Evolutionary conservation across 2,797 vertebrate genomes (phyloP).

Genomic region (Mormyrus proboscirostris): DNA sequence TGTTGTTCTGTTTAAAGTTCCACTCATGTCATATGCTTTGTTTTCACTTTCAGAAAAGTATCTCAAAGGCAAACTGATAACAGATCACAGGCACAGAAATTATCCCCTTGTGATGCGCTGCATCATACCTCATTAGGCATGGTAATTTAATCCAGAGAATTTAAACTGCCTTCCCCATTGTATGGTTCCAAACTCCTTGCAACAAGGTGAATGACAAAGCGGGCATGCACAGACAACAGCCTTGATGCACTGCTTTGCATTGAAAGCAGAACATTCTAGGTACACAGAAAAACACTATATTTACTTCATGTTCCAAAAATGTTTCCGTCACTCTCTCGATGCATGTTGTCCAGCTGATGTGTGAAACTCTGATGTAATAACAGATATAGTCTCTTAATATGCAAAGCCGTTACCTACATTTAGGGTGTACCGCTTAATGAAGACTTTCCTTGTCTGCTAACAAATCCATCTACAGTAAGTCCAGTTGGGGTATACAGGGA

Average conservation of each 20-base stretch:
- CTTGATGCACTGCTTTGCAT: neutral
- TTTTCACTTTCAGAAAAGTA: neutral
- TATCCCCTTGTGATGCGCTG: neutral
- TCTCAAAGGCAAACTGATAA: neutral
- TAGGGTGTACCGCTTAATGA: neutral
- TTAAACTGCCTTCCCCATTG: neutral
- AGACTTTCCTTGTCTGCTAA: neutral
- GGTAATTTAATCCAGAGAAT: neutral
- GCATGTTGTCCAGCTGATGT: neutral
- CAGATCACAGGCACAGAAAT: neutral
- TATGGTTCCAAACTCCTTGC: neutral
- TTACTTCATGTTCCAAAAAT: neutral
- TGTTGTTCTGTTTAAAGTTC: neutral
- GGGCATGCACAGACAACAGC: neutral
- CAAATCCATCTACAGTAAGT: neutral
- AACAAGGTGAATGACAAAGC: neutral
- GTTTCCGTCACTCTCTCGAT: neutral
- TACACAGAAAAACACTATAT: neutral
- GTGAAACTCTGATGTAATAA: neutral
- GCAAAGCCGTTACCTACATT: neutral
- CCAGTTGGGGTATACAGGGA: neutral
- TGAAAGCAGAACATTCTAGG: neutral
- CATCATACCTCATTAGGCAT: neutral
- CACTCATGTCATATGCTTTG: neutral
- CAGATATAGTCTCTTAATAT: neutral